phyloP scores from a whole-genome alignment of 2,888 invertebrate genomes.

The Epinotia ramella region DNA sequence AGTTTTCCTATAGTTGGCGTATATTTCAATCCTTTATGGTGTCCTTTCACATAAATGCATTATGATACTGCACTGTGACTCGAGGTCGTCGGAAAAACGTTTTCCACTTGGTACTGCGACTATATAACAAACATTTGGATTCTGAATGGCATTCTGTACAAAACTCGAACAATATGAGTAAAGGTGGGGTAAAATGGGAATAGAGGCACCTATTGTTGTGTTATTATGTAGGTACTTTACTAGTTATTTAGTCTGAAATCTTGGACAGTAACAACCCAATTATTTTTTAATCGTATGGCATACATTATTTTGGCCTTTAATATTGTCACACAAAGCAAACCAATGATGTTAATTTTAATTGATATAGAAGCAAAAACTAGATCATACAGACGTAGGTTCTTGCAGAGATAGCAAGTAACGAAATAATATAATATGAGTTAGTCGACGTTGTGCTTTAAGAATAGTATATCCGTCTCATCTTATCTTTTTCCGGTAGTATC shows the following conservation, averaged over 20 bases:
- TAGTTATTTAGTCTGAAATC: neutral
- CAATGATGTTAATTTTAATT: neutral
- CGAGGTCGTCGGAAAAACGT: slow-evolving; percentile 20
- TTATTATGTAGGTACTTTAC: neutral
- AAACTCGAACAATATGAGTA: neutral
- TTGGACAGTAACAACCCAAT: neutral
- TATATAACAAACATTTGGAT: neutral
- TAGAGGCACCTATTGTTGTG: no score
- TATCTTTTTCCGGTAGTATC: neutral
- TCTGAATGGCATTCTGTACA: neutral
- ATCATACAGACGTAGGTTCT: neutral
- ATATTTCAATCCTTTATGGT: slow-evolving; percentile 6
- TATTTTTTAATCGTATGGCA: no score
- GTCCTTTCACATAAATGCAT: slow-evolving; percentile 42
- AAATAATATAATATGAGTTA: no score
- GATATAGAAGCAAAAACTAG: no score
- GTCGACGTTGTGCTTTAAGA: no score
- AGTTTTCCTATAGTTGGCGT: slow-evolving; percentile 7
- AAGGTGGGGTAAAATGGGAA: neutral
- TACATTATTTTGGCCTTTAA: no score
- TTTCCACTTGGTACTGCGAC: slow-evolving; percentile 6
- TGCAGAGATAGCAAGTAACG: no score
- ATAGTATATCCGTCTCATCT: neutral
- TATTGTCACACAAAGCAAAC: no score
- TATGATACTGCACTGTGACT: slow-evolving; percentile 7